Conservation (phyloP, 2,888 invertebrate species). For the Zeuzera pyrina region DNA sequence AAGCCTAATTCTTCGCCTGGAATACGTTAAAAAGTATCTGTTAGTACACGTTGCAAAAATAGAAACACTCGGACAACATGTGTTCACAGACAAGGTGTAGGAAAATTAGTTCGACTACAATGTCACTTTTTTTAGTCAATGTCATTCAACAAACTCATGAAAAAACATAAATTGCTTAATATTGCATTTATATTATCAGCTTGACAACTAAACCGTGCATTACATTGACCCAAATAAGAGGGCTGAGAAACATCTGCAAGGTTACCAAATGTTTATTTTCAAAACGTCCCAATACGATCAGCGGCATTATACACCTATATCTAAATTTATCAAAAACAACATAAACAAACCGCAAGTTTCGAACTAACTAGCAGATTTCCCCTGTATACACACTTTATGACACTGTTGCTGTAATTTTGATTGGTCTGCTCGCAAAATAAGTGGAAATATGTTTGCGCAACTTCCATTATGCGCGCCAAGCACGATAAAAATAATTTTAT, state of each 20-base stretch:
- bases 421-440: conserved; percentile 40
- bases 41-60: background rate
- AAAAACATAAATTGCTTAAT: conserved; percentile 11
- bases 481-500: conserved; percentile 51
- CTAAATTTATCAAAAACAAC: conserved; percentile 64
- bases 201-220: conserved; percentile 58
- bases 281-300: conserved; percentile 62
- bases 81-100: no score
- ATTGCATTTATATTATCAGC: conserved; percentile 17
- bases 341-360: conserved; percentile 63
- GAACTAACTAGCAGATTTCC: conserved; percentile 38
- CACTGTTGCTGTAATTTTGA: conserved; percentile 34
- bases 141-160: no score
- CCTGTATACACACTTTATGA: conserved; percentile 46
- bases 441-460: conserved; percentile 37
- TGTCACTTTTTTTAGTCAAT: background rate
- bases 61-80: no score
- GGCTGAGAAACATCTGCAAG: conserved; percentile 53
- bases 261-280: conserved; percentile 64
- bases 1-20: conserved; percentile 63
- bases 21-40: conserved; percentile 20
- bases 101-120: background rate
- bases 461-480: conserved; percentile 26
- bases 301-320: conserved; percentile 54
- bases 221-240: conserved; percentile 68